phyloP scores from a whole-genome alignment of 2,888 invertebrate species.

The Desoria tigrina region DNA sequence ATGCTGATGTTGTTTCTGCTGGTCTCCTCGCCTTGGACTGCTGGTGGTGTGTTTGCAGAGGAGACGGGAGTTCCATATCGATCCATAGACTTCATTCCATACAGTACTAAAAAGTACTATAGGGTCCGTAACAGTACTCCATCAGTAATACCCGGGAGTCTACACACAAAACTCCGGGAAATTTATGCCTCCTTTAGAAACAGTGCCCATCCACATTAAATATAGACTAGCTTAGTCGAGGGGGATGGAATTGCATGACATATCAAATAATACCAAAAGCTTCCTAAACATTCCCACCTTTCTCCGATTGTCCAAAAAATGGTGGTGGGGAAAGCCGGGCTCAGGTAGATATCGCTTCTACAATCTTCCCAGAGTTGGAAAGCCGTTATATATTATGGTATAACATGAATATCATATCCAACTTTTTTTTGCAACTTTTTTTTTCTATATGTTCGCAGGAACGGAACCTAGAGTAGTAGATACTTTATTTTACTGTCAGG shows the following conservation, averaged over 20 bases:
- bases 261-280: background rate
- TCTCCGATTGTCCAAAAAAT: background rate
- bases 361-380: too few relatives aligned
- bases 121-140: too few relatives aligned
- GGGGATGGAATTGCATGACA: conserved; percentile 17
- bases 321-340: too few relatives aligned
- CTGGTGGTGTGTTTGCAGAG: conserved; percentile 21
- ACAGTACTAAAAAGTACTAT: too few relatives aligned
- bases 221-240: conserved; percentile 19
- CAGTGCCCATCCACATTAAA: conserved; percentile 29
- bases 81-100: conserved; percentile 12
- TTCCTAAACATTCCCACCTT: conserved; percentile 6
- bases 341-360: too few relatives aligned
- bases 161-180: conserved; percentile 21
- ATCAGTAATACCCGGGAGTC: too few relatives aligned
- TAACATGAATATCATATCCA: too few relatives aligned
- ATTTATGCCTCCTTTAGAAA: conserved; percentile 25
- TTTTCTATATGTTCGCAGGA: too few relatives aligned
- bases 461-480: too few relatives aligned
- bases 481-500: too few relatives aligned
- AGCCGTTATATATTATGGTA: too few relatives aligned
- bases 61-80: conserved; percentile 22
- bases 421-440: too few relatives aligned
- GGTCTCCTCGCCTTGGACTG: background rate
- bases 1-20: background rate